These are phyloP conservation scores for Sapayoa aenigma DNA, from an alignment of 2,113 vertebrate genomes.

Conservation along the genomic window DNA sequence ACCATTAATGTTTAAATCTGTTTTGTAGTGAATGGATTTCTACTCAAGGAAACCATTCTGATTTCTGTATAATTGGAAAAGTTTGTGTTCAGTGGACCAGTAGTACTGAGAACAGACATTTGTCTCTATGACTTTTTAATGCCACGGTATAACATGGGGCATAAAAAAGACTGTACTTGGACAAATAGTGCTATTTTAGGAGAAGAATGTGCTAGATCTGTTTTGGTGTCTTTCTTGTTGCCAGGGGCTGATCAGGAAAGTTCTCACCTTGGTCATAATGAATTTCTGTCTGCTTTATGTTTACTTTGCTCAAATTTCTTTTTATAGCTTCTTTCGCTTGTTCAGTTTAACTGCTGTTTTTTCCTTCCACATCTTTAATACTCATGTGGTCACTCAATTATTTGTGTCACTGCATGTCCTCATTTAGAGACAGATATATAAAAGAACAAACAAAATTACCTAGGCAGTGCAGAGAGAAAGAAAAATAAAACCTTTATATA, in stretches of 20 bases:
- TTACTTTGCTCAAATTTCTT: neutral
- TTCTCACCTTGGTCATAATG: neutral
- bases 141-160: neutral
- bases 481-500: too few relatives aligned
- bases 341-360: neutral
- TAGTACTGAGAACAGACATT: neutral
- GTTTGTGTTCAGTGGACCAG: neutral
- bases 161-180: neutral
- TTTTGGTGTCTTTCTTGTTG: neutral
- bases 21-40: slow-evolving; percentile 42
- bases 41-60: slow-evolving; percentile 9
- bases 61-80: slow-evolving; percentile 39
- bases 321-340: neutral
- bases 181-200: neutral
- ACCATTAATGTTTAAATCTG: slow-evolving; percentile 50
- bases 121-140: neutral
- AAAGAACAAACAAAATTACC: too few relatives aligned
- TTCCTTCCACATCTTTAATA: neutral
- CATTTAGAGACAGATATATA: too few relatives aligned
- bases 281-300: neutral
- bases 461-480: too few relatives aligned
- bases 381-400: neutral
- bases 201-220: neutral
- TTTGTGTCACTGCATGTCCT: neutral
- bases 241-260: neutral